A percentile compares a stretch with the other conserved stretches of the same genome.
These are phyloP conservation scores for Apodemus speciosus DNA, from an alignment of 2,113 vertebrate genomes.

Conservation along the genomic window DNA sequence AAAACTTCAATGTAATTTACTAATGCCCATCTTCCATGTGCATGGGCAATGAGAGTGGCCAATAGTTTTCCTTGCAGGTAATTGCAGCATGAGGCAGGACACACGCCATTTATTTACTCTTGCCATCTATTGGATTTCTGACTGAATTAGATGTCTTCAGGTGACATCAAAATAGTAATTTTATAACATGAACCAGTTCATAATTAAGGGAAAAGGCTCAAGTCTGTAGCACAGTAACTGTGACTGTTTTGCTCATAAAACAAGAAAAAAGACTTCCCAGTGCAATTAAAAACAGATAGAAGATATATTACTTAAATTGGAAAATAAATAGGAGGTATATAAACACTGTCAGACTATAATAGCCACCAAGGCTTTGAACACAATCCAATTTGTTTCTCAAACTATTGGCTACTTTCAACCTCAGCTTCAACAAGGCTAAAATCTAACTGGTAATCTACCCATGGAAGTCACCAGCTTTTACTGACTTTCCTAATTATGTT, in stretches of 20 bases:
- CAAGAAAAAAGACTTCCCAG: slow-evolving; percentile 29
- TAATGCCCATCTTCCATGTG: slow-evolving; percentile 51
- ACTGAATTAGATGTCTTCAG: neutral
- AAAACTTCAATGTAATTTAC: slow-evolving; percentile 58
- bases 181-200: slow-evolving; percentile 34
- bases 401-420: neutral
- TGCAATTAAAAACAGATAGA: slow-evolving; percentile 47
- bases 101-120: neutral
- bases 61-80: neutral
- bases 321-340: slow-evolving; percentile 24
- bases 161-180: slow-evolving; percentile 25
- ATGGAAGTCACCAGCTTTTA: slow-evolving; percentile 17
- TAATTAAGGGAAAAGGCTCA: slow-evolving; percentile 16
- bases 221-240: slow-evolving; percentile 11
- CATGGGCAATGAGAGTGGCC: neutral
- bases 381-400: slow-evolving; percentile 49
- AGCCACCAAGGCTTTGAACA: slow-evolving; percentile 42
- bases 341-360: slow-evolving; percentile 48
- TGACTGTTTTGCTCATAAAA: slow-evolving; percentile 36
- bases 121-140: neutral
- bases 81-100: slow-evolving; percentile 17
- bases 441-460: slow-evolving; percentile 32
- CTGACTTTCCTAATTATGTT: slow-evolving; percentile 5
- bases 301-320: slow-evolving; percentile 11
- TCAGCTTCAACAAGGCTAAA: slow-evolving; percentile 51